phyloP scores from a whole-genome alignment of 2,888 invertebrate species.

The Drosophila sordidula region DNA sequence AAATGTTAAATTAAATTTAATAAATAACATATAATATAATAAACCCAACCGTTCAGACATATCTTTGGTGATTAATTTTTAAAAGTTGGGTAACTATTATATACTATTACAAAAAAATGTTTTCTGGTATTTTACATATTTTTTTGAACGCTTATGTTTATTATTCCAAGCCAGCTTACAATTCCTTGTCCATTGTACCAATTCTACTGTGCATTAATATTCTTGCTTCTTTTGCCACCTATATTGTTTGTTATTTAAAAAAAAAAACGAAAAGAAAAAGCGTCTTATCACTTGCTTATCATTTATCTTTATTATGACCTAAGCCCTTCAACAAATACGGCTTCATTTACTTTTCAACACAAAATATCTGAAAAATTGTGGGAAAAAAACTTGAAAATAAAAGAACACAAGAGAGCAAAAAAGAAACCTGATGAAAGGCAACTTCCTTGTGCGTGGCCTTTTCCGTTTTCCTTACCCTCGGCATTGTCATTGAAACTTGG shows the following conservation, averaged over 20 bases:
- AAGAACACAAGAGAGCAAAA: conserved; percentile 35
- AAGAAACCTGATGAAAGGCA: conserved; percentile 66
- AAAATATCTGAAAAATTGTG: conserved; percentile 40
- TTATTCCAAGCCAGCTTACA: too few species aligned
- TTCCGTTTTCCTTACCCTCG: conserved; percentile 55
- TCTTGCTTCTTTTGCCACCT: conserved; percentile 24
- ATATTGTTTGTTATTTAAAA: conserved; percentile 52
- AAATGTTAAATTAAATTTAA: too few species aligned
- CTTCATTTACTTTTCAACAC: conserved; percentile 78
- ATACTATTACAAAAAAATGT: too few species aligned
- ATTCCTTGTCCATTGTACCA: too few species aligned
- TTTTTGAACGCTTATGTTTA: too few species aligned
- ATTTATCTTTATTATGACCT: conserved; percentile 80
- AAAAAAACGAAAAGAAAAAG: conserved; percentile 31
- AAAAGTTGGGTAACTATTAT: too few species aligned
- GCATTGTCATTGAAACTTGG: conserved; percentile 75
- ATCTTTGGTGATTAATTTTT: too few species aligned
- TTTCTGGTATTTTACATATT: too few species aligned
- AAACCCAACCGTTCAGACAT: too few species aligned
- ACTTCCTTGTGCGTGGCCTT: conserved; percentile 75
- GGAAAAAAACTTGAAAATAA: conserved; percentile 24
- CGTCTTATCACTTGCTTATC: conserved; percentile 78
- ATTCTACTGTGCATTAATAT: conserved; percentile 36
- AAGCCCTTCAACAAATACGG: conserved; percentile 77
- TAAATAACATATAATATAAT: too few species aligned